These are phyloP conservation scores for Galaxias olidus DNA, from an alignment of 2,797 vertebrate genomes.

Conservation along the genomic window DNA sequence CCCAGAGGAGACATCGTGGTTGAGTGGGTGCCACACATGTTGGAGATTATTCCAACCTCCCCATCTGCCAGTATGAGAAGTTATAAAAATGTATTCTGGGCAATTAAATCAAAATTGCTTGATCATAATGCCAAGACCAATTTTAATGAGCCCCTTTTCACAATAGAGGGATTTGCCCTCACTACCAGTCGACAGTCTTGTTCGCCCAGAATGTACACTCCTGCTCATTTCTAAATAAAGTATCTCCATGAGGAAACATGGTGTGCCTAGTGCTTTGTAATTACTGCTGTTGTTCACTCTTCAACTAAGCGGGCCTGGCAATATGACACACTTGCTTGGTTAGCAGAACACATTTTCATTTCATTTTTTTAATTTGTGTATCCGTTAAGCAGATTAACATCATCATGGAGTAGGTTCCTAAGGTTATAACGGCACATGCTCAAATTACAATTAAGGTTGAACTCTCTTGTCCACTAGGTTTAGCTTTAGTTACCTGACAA, in stretches of 20 bases:
- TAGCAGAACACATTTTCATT: too few relatives aligned
- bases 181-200: conserved; percentile 52
- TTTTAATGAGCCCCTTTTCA: conserved; percentile 65
- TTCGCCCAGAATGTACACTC: conserved; percentile 46
- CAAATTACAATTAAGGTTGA: too few relatives aligned
- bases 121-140: conserved; percentile 69
- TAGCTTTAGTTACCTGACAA: too few relatives aligned
- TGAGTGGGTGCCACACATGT: conserved; percentile 76
- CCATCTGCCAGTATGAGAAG: conserved; percentile 67
- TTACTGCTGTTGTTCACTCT: not conserved
- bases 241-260: conserved; percentile 56
- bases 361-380: too few relatives aligned
- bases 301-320: too few relatives aligned
- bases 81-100: conserved; percentile 72
- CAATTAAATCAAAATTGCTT: conserved; percentile 72
- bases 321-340: too few relatives aligned
- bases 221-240: conserved; percentile 56
- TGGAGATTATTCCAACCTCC: conserved; percentile 69
- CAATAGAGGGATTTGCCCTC: conserved; percentile 49
- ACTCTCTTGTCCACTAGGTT: too few relatives aligned
- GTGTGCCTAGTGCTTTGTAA: conserved; percentile 4
- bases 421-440: too few relatives aligned
- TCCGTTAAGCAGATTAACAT: too few relatives aligned
- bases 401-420: too few relatives aligned
- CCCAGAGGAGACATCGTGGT: conserved; percentile 58